Evolutionary conservation across 1,140 invertebrate species (phyloP).

Genomic region (Lasioglossum albipes): DNA sequence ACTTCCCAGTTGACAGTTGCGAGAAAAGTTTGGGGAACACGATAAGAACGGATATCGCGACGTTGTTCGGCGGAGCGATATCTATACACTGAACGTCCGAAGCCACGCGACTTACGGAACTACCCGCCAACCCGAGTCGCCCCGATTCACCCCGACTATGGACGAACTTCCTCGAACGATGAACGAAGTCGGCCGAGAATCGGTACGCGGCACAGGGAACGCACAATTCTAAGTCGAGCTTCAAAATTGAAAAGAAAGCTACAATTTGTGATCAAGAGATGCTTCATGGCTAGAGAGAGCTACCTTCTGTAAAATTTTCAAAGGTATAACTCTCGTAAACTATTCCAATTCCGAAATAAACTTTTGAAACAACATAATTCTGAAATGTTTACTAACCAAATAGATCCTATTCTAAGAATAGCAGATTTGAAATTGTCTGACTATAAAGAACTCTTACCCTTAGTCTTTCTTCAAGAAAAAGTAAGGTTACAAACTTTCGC

Average conservation of each 20-base stretch:
- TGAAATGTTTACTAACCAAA: not conserved
- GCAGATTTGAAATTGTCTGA: too few species aligned
- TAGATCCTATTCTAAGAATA: too few species aligned
- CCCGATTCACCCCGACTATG: constrained; percentile 43
- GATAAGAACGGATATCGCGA: constrained; percentile 2
- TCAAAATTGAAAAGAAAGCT: constrained; percentile 7
- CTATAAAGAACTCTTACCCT: too few species aligned
- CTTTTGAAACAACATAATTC: not conserved
- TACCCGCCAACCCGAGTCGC: constrained; percentile 62
- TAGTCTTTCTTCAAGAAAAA: too few species aligned
- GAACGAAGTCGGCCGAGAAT: constrained; percentile 5
- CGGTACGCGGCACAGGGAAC: too few species aligned
- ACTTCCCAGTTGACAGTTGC: not conserved
- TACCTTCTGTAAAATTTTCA: too few species aligned
- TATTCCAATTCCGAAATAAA: not conserved
- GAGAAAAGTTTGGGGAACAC: not conserved
- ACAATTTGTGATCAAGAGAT: not conserved
- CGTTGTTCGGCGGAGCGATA: constrained; percentile 29
- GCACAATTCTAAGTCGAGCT: not conserved
- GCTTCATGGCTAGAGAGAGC: too few species aligned
- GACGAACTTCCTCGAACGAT: constrained; percentile 33
- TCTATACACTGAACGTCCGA: constrained; percentile 59
- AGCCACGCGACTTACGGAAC: constrained; percentile 57
- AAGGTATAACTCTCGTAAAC: too few species aligned
- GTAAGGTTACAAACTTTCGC: too few species aligned